Evolutionary conservation across 2,888 invertebrate genomes (phyloP).

Genomic region (Orthonychiurus folsomi): DNA sequence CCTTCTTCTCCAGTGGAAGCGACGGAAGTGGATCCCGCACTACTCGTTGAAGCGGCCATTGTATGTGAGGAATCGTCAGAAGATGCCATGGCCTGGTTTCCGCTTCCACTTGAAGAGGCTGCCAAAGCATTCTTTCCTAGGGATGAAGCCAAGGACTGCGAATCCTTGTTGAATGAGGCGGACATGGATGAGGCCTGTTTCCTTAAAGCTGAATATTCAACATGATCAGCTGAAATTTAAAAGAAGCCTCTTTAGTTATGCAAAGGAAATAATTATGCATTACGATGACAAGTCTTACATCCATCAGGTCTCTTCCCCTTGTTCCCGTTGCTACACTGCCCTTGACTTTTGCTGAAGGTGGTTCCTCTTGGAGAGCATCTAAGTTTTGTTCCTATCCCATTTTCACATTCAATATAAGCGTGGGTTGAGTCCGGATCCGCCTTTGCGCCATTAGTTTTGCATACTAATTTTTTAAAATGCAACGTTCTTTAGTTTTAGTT

Average conservation of each 20-base stretch:
- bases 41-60: background rate
- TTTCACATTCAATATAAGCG: background rate
- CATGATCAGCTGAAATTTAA: background rate
- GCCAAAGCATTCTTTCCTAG: background rate
- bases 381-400: background rate
- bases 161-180: background rate
- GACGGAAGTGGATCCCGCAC: background rate
- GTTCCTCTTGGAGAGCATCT: background rate
- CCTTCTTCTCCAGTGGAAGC: slow-evolving; percentile 6
- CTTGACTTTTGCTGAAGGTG: background rate
- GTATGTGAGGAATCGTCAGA: background rate
- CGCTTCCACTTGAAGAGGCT: background rate
- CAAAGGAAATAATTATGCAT: no score
- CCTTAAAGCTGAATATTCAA: background rate
- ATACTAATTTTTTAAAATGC: background rate
- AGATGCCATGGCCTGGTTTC: background rate
- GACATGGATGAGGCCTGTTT: background rate
- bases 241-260: no score
- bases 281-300: no score
- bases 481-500: background rate
- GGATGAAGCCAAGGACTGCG: background rate
- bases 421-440: background rate
- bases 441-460: background rate
- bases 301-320: background rate
- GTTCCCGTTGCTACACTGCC: background rate